phyloP scores from a whole-genome alignment of 1,140 invertebrate genomes.

The Drepana arcuata region DNA sequence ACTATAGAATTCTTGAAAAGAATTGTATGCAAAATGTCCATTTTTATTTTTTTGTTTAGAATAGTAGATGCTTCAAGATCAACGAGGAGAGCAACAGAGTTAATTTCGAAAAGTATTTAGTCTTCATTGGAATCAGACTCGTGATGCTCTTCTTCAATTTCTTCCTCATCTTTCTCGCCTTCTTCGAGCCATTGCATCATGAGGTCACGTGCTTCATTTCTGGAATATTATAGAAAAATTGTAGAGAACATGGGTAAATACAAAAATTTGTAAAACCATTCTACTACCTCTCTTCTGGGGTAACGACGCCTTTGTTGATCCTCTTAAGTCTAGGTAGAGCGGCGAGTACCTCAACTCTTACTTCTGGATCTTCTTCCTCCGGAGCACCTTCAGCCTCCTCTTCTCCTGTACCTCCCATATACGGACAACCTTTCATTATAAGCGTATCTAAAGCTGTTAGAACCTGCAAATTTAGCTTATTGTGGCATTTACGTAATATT shows the following conservation, averaged over 20 bases:
- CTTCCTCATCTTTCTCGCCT: constrained; percentile 48
- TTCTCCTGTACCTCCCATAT: constrained; percentile 48
- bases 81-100: too few relatives aligned
- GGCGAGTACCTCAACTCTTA: constrained; percentile 61
- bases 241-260: not conserved
- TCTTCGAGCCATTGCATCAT: constrained; percentile 52
- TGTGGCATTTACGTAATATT: too few relatives aligned
- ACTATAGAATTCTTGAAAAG: too few relatives aligned
- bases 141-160: constrained; percentile 31
- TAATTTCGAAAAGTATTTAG: too few relatives aligned
- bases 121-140: too few relatives aligned
- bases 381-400: constrained; percentile 33
- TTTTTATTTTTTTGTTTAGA: too few relatives aligned
- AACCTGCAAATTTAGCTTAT: constrained; percentile 30
- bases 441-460: constrained; percentile 58
- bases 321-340: constrained; percentile 62
- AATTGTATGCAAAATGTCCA: too few relatives aligned
- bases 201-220: constrained; percentile 50
- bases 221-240: constrained; percentile 16
- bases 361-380: constrained; percentile 46
- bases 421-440: constrained; percentile 63
- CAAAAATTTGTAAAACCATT: too few relatives aligned
- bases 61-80: too few relatives aligned
- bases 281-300: constrained; percentile 67
- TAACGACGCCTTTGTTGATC: constrained; percentile 65